phyloP scores from a whole-genome alignment of 1,140 invertebrate species.

The Dendrolimus punctatus region DNA sequence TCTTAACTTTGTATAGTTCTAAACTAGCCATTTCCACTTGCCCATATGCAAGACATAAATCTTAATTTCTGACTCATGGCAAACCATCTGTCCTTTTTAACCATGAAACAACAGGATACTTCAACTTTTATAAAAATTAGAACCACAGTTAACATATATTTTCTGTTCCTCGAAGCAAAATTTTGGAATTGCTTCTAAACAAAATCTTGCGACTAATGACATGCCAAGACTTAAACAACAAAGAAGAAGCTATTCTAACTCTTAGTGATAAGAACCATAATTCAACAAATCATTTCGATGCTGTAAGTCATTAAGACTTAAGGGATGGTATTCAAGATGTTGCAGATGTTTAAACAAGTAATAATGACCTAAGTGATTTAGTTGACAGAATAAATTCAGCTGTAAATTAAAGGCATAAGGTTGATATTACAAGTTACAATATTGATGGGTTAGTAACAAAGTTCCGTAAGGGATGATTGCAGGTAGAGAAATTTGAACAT shows the following conservation, averaged over 20 bases:
- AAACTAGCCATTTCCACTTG: too few relatives aligned
- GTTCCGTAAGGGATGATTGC: conserved; percentile 28
- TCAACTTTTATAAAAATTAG: too few relatives aligned
- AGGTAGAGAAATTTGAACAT: conserved; percentile 70
- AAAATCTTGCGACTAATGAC: conserved; percentile 17
- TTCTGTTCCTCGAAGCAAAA: conserved; percentile 52
- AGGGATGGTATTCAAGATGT: conserved; percentile 65
- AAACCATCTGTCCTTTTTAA: conserved; percentile 29
- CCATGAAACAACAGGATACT: too few relatives aligned
- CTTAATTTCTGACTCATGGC: conserved; percentile 31
- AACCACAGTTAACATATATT: conserved; percentile 24
- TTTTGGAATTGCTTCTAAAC: conserved; percentile 29
- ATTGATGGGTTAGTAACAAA: conserved; percentile 10
- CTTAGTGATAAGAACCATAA: conserved; percentile 20
- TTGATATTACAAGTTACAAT: conserved; percentile 14
- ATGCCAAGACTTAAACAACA: background rate
- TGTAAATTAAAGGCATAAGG: conserved; percentile 16
- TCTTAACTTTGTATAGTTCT: too few relatives aligned
- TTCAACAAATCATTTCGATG: conserved; percentile 25
- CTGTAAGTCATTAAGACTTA: conserved; percentile 55
- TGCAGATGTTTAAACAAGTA: conserved; percentile 21
- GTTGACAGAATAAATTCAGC: conserved; percentile 11
- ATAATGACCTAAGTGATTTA: conserved; percentile 26
- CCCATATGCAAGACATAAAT: conserved; percentile 19
- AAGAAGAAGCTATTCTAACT: conserved; percentile 25